Percentiles rank a stretch among this genome's conserved stretches.
Evolutionary conservation across 2,888 invertebrate species (phyloP).

Genomic region (Tridacna gigas): DNA sequence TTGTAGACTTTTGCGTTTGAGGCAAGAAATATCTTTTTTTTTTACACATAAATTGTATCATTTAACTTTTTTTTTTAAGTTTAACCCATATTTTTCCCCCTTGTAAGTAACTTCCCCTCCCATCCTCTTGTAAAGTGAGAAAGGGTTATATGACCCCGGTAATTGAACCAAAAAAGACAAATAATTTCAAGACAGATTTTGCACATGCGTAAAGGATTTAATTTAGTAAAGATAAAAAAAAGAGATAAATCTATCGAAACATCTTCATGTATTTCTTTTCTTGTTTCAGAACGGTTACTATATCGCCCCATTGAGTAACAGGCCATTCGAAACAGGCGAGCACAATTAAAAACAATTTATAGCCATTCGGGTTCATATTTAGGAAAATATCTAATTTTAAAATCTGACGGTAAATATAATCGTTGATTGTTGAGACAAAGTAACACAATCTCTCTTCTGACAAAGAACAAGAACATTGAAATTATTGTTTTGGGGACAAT

Average conservation of each 20-base stretch:
- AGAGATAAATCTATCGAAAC: conserved; percentile 5
- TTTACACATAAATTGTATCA: too few species aligned
- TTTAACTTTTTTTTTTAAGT: too few species aligned
- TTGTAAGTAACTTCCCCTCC: too few species aligned
- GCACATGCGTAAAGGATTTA: too few species aligned
- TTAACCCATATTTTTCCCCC: too few species aligned
- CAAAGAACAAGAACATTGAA: conserved; percentile 47
- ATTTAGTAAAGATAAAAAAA: background rate
- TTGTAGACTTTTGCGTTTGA: too few species aligned
- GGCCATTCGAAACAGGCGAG: conserved; percentile 51
- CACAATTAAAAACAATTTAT: conserved; percentile 68
- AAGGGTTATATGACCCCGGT: too few species aligned
- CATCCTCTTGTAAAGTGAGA: too few species aligned
- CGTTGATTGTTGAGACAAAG: conserved; percentile 26
- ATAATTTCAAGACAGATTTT: too few species aligned
- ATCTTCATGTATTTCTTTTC: conserved; percentile 11
- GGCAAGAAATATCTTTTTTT: too few species aligned
- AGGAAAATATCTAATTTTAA: conserved; percentile 49
- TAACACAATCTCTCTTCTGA: conserved; percentile 15
- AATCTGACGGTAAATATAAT: conserved; percentile 55
- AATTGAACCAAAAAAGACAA: too few species aligned
- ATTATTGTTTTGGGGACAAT: conserved; percentile 66
- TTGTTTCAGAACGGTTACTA: conserved; percentile 27
- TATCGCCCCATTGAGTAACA: conserved; percentile 56
- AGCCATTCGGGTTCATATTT: conserved; percentile 44